phyloP scores from a whole-genome alignment of 2,797 vertebrate genomes.

The Champsocephalus esox region DNA sequence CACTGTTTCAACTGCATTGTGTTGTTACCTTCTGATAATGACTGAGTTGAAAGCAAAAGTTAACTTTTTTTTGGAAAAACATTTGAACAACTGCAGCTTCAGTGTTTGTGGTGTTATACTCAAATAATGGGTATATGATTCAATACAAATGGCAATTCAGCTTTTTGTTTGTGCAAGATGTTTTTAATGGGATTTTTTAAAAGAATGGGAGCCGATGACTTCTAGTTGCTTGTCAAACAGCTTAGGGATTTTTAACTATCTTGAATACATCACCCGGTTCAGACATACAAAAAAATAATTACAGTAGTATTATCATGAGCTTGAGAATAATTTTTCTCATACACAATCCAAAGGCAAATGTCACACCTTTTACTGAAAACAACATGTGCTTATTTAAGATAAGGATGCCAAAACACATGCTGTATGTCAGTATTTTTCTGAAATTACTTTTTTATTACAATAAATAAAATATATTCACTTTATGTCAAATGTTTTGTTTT shows the following conservation, averaged over 20 bases:
- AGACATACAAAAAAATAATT: constrained; percentile 6
- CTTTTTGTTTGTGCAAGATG: constrained; percentile 18
- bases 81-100: neutral
- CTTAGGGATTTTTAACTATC: neutral
- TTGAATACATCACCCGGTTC: constrained; percentile 16
- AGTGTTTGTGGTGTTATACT: constrained; percentile 14
- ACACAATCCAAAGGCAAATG: neutral
- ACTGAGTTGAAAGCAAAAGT: constrained; percentile 5
- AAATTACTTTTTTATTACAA: neutral
- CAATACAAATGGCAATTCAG: constrained; percentile 23
- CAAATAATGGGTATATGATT: constrained; percentile 11
- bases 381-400: constrained; percentile 24
- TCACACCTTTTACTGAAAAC: constrained; percentile 10
- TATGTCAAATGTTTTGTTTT: too few species aligned
- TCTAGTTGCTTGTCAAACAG: neutral
- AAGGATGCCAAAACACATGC: constrained; percentile 4
- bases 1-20: neutral
- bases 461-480: neutral
- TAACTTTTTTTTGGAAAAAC: neutral
- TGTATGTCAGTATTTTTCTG: neutral
- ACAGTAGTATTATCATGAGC: constrained; percentile 13
- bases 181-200: constrained; percentile 41
- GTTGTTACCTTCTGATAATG: constrained; percentile 5
- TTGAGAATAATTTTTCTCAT: neutral
- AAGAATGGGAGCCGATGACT: constrained; percentile 30